Evolutionary conservation across 2,888 invertebrate species (phyloP).

Genomic region (Cephonodes hylas): DNA sequence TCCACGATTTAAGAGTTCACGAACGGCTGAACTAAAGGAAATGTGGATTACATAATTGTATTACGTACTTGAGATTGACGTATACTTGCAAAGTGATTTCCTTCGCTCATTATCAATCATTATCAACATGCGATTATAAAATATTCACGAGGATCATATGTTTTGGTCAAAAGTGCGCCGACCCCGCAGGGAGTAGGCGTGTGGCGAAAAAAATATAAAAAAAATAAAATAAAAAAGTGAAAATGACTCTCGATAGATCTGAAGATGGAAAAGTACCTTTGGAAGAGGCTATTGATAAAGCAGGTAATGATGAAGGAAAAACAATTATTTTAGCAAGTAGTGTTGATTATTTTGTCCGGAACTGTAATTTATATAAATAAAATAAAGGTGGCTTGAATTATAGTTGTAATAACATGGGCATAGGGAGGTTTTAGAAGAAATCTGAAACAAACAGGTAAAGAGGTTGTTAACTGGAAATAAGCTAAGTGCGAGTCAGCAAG

Average conservation of each 20-base stretch:
- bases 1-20: background rate
- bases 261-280: conserved; percentile 34
- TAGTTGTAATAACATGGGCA: no score
- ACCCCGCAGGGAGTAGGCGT: background rate
- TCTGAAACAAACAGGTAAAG: no score
- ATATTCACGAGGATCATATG: background rate
- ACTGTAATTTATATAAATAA: no score
- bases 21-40: background rate
- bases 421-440: no score
- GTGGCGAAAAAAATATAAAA: background rate
- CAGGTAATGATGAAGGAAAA: conserved; percentile 33
- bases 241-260: conserved; percentile 26
- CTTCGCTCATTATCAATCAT: background rate
- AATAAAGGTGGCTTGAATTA: no score
- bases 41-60: background rate
- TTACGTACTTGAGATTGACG: background rate
- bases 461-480: no score
- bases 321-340: no score
- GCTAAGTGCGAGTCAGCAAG: no score
- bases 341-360: no score
- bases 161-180: background rate
- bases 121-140: conserved; percentile 8
- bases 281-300: conserved; percentile 45
- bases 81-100: background rate
- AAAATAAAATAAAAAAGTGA: background rate